Evolutionary conservation across 1,140 invertebrate species (phyloP).

Genomic region (Brevipalpus yothersi): DNA sequence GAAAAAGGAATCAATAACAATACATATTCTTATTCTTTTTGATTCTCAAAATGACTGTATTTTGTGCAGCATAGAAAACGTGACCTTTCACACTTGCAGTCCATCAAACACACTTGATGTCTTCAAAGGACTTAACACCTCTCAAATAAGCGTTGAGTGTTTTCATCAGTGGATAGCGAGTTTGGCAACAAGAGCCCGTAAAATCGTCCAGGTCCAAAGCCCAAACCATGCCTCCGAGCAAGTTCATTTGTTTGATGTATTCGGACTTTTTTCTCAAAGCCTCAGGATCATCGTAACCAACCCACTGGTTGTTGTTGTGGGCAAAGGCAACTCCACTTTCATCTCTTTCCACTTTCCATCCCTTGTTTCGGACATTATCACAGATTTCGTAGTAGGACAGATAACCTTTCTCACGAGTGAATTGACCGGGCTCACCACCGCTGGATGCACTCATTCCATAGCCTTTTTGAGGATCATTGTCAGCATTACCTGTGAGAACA

Average conservation of each 20-base stretch:
- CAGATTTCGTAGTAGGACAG: slow-evolving; percentile 71
- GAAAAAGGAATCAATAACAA: too few relatives aligned
- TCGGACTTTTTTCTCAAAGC: slow-evolving; percentile 33
- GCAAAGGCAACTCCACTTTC: slow-evolving; percentile 40
- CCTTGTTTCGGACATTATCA: slow-evolving; percentile 32
- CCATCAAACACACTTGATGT: background rate
- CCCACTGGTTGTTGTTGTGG: slow-evolving; percentile 49
- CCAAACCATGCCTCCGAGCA: slow-evolving; percentile 26
- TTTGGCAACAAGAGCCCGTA: slow-evolving; percentile 12
- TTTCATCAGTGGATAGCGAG: slow-evolving; percentile 10
- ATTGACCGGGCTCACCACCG: slow-evolving; percentile 48
- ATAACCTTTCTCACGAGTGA: slow-evolving; percentile 67
- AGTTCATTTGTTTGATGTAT: slow-evolving; percentile 14
- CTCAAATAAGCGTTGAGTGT: slow-evolving; percentile 2
- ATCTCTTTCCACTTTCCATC: slow-evolving; percentile 33
- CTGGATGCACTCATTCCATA: slow-evolving; percentile 28
- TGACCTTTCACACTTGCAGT: background rate
- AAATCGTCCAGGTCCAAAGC: slow-evolving; percentile 19
- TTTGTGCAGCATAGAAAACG: too few relatives aligned
- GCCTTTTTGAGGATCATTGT: slow-evolving; percentile 32
- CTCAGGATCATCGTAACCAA: slow-evolving; percentile 49
- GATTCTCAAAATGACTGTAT: too few relatives aligned
- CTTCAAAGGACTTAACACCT: background rate
- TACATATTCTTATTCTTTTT: too few relatives aligned
- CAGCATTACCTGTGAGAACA: slow-evolving; percentile 27